Conservation (phyloP, 2,888 invertebrate species). For the Epistrophella euchroma region DNA sequence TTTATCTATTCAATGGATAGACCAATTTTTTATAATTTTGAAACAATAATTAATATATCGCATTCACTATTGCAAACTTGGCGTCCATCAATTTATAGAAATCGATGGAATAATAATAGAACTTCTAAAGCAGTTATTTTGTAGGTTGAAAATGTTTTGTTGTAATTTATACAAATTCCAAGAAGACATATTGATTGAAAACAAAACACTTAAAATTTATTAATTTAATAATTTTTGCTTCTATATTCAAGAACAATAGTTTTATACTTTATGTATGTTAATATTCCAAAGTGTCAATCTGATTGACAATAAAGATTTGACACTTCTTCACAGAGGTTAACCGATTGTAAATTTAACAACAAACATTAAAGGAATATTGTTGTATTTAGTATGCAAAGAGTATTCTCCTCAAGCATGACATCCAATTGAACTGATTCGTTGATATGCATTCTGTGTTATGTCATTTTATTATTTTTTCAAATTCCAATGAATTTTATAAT, state of each 20-base stretch:
- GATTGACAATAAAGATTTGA: not conserved
- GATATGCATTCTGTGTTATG: not conserved
- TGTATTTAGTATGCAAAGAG: not conserved
- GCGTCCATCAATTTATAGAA: not conserved
- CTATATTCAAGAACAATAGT: not conserved
- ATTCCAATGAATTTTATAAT: not conserved
- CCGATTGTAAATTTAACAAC: not conserved
- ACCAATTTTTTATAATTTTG: too few species aligned
- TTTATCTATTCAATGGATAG: too few species aligned
- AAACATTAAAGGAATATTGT: not conserved
- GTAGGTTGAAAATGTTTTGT: not conserved
- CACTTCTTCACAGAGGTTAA: not conserved
- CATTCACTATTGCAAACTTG: too few species aligned
- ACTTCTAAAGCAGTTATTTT: not conserved
- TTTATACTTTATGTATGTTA: not conserved
- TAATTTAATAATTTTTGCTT: too few species aligned
- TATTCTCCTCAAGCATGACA: not conserved
- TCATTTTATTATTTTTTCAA: not conserved
- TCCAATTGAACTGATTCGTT: not conserved
- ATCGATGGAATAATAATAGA: not conserved
- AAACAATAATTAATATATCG: too few species aligned
- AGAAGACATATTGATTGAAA: conserved; percentile 1
- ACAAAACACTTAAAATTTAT: not conserved
- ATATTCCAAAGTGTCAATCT: not conserved
- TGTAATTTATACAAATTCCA: not conserved